phyloP scores from a whole-genome alignment of 2,113 vertebrate species.

The Pachypanchax playfairii region DNA sequence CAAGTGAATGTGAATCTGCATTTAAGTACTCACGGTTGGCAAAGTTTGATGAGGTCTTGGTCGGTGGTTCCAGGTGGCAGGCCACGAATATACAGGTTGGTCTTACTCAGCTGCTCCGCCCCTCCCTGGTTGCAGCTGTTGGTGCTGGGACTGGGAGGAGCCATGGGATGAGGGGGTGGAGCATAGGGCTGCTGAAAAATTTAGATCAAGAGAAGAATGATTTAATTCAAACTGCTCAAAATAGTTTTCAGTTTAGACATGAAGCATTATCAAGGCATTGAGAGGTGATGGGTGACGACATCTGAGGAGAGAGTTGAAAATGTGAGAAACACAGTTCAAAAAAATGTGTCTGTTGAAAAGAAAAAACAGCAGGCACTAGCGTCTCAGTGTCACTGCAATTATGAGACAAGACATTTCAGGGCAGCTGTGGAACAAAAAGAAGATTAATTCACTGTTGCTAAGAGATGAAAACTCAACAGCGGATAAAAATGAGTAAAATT shows the following conservation, averaged over 20 bases:
- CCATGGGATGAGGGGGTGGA: conserved; percentile 97
- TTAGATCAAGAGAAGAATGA: conserved; percentile 6
- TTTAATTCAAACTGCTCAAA: background rate
- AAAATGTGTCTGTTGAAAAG: background rate
- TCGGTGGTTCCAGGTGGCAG: conserved; percentile 96
- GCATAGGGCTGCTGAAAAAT: conserved; percentile 94
- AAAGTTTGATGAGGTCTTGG: conserved; percentile 98
- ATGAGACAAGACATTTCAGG: conserved; percentile 18
- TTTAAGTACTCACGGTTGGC: conserved; percentile 91
- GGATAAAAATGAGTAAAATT: conserved; percentile 8
- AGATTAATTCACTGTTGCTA: conserved; percentile 10
- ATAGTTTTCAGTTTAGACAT: background rate
- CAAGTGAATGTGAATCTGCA: background rate
- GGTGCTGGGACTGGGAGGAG: conserved; percentile 97
- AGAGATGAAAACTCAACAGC: conserved; percentile 24
- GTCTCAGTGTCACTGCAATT: conserved; percentile 15
- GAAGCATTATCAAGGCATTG: background rate
- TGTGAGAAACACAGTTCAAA: conserved; percentile 11
- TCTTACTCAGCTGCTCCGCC: conserved; percentile 97
- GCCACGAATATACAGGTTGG: conserved; percentile 97
- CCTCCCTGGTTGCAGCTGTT: conserved; percentile 92
- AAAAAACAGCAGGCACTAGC: conserved; percentile 4
- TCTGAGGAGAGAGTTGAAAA: background rate
- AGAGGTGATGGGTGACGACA: conserved; percentile 5
- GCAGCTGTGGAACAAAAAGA: background rate